Base-by-base conservation (phyloP, 2,113 vertebrate genomes). In the Lamprotornis superbus region DNA sequence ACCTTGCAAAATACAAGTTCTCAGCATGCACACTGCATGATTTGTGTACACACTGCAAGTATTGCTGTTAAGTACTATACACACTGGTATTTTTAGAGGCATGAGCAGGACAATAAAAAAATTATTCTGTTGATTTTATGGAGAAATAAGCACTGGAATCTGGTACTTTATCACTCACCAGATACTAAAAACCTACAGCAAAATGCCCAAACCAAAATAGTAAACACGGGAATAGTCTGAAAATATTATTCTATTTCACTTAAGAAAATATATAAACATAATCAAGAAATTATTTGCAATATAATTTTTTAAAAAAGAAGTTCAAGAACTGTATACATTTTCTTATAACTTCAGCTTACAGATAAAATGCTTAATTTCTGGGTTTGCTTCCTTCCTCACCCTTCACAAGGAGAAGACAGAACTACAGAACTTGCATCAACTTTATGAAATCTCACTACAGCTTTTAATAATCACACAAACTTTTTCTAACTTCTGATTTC, bases 41-140 rank as follows among this genome's bases (percentile, higher is more conserved):
- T 71, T 79, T 97, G 81, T 95, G 64, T 71, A 82, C 76, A 87
- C 55, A 90, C 91, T 88, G 46, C 68, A 87, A 95, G 86, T 83
- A 82, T 52, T 92, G 30, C 64, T 94, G 24, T 82, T 93, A 93
- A 94, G 60, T 92, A 92, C 90, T 89, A 92, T 84, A 67, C 67
- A 93, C 55, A 86, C 24, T 86, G 83, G 55, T 73, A 87, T 89
- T 93, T 88, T 88, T 61, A 83, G 46, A 95, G 75, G 35, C 65
- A 28, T 46, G 21, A 91, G 56, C 59, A 94, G 67, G 75, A 97
- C 77, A 95, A 95, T 94, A 94, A 90, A 95, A 97, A 96, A 89
- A 95, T 87, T 86, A 95, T 63, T 96, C 80, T 77, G 81, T 85
- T 76, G 61, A 82, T 67, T 95, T 96, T 94, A 91, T 50, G 35